Base-by-base conservation (phyloP, 1,140 invertebrate species). In the Zaprionus nigranus region DNA sequence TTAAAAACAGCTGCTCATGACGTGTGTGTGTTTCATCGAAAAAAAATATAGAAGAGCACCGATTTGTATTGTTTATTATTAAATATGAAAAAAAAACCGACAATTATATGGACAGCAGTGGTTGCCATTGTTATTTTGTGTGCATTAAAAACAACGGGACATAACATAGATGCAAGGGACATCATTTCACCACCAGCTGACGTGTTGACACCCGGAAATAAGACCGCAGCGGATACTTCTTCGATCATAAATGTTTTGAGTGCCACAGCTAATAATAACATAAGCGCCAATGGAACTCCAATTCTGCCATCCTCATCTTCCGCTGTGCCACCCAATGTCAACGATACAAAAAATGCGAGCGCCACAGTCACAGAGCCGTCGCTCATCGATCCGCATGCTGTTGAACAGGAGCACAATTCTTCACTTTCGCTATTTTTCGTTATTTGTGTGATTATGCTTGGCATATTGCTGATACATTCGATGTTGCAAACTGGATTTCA, bases 361-460 rank as follows among this genome's bases (percentile, higher is more conserved):
- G 60, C 77, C 5, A 65, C 71, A n/a, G 75, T 60, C 9, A 84
- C 91, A 3, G 92, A 92, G 13, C 90, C 85, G 1, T 91, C 91
- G 12, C 67, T 92, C 13, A 92, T 92, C 1, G 97, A 96, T 74
- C 97, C 97, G 91, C 97, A 96, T 73, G 96, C 97, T 6, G 97
- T 97, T 6, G 97, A 98, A 93, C 97, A 98, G 93, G 98, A 99
- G 92, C 97, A 99, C 84, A 97, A 98, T 86, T 98, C 97, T 81
- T 99, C 98, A 11, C 96, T 99, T 94, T 97, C 98, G 0, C 98
- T 99, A 91, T 99, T 99, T 91, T 99, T 99, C 93, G 98, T 99
- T 13, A 93, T 99, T 0, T 97, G 97, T 87, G 97, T 99, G 2
- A 94, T 99, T 61, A 98, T 97, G 62, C 91, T 98, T 20, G 98